Evolutionary conservation across 1,140 invertebrate species (phyloP).

Genomic region (Yoshiicerus persimilis): DNA sequence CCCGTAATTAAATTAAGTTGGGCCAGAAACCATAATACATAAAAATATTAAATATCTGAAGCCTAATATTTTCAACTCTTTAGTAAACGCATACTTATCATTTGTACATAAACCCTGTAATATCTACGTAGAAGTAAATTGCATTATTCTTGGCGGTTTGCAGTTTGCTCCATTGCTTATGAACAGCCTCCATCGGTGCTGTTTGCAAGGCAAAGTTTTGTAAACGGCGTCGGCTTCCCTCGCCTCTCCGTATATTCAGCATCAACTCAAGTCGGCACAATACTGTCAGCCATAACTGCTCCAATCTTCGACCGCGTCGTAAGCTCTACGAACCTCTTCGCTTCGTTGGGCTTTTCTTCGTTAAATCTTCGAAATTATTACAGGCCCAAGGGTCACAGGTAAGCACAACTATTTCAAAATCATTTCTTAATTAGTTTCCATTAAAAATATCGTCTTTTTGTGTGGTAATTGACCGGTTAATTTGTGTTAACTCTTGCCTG

Average conservation of each 20-base stretch:
- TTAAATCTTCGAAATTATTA: not conserved
- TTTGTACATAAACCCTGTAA: too few species aligned
- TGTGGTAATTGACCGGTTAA: not conserved
- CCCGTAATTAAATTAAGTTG: too few species aligned
- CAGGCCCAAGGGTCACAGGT: conserved; percentile 16
- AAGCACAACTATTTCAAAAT: not conserved
- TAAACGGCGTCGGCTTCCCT: not conserved
- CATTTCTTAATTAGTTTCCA: not conserved
- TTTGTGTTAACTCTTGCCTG: too few species aligned
- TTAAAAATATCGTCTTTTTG: not conserved
- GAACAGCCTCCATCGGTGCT: not conserved
- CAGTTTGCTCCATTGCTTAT: not conserved
- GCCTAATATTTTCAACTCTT: too few species aligned
- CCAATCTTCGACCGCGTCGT: not conserved
- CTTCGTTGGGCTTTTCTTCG: conserved; percentile 15
- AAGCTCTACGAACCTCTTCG: conserved; percentile 1
- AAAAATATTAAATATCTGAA: too few species aligned
- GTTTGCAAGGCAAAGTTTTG: not conserved
- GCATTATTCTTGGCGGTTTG: not conserved
- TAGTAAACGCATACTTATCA: too few species aligned
- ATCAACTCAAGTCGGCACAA: not conserved
- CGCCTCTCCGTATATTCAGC: not conserved
- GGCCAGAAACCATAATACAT: too few species aligned
- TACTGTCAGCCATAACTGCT: conserved; percentile 2
- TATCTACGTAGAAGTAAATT: too few species aligned